A percentile compares a stretch with the other conserved stretches of the same genome.
phyloP scores from a whole-genome alignment of 2,888 invertebrate species.

The Drosophila helvetica region DNA sequence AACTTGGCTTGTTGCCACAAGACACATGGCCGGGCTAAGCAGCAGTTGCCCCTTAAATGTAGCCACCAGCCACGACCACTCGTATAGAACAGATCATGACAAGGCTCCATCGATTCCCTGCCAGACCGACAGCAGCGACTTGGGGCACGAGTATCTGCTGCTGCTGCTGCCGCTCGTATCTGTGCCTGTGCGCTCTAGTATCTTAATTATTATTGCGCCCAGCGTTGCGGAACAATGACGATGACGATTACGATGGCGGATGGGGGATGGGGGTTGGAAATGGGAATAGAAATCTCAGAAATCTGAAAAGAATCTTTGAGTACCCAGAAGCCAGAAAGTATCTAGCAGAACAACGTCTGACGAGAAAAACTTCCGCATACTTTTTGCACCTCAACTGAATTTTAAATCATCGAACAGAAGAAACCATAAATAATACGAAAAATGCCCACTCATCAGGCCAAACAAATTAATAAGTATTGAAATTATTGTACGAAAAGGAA shows the following conservation, averaged over 20 bases:
- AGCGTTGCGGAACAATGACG: constrained; percentile 62
- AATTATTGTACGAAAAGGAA: constrained; percentile 16
- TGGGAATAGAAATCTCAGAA: constrained; percentile 16
- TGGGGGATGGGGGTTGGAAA: neutral
- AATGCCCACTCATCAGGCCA: constrained; percentile 32
- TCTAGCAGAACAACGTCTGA: neutral
- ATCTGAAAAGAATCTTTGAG: constrained; percentile 9
- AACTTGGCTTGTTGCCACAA: constrained; percentile 6
- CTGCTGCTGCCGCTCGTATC: constrained; percentile 22
- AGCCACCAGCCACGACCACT: neutral
- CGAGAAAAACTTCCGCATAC: constrained; percentile 55
- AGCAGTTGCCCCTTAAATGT: constrained; percentile 2
- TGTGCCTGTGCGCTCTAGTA: constrained; percentile 54
- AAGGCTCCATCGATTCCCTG: constrained; percentile 4
- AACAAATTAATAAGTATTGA: constrained; percentile 27
- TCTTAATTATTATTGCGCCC: constrained; percentile 61
- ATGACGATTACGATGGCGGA: constrained; percentile 2
- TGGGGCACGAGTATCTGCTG: constrained; percentile 10
- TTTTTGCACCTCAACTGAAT: constrained; percentile 18
- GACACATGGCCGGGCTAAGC: constrained; percentile 1
- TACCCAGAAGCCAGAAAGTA: constrained; percentile 14
- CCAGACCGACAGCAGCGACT: neutral
- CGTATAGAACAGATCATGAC: constrained; percentile 14
- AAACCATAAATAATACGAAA: constrained; percentile 17
- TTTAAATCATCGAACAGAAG: constrained; percentile 16